Evolutionary conservation across 2,113 vertebrate genomes (phyloP).

Genomic region (Proteles cristata): DNA sequence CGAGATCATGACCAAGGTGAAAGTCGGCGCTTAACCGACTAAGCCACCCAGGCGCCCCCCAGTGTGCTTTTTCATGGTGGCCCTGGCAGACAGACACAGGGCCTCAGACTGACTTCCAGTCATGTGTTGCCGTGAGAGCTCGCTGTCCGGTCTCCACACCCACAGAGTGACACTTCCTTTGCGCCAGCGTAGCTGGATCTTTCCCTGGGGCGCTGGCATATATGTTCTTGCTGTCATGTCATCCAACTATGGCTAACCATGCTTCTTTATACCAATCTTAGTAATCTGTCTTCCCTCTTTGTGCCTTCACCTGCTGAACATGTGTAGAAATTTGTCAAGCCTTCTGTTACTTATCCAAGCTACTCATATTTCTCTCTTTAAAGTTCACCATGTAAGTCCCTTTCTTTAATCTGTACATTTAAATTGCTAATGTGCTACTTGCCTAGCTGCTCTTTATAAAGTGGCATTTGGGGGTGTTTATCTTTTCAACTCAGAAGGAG

Average conservation of each 20-base stretch:
- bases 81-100: neutral
- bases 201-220: neutral
- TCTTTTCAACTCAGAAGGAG: slow-evolving; percentile 59
- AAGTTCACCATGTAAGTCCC: slow-evolving; percentile 60
- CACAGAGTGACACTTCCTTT: neutral
- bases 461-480: slow-evolving; percentile 71
- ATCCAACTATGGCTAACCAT: neutral
- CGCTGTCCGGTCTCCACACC: neutral
- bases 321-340: slow-evolving; percentile 57
- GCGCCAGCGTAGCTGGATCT: fast-evolving
- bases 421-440: slow-evolving; percentile 72
- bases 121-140: neutral
- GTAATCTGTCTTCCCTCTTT: slow-evolving; percentile 52
- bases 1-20: too few species aligned
- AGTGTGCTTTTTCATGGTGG: neutral
- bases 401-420: slow-evolving; percentile 71
- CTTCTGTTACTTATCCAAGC: slow-evolving; percentile 55
- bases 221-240: neutral
- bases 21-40: too few species aligned
- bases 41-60: neutral
- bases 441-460: slow-evolving; percentile 66
- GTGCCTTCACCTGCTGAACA: slow-evolving; percentile 49
- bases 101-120: neutral
- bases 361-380: slow-evolving; percentile 52
- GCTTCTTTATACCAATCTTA: slow-evolving; percentile 16